Evolutionary conservation across 2,888 invertebrate genomes (phyloP).

Genomic region (Amblyjoppa fuscipennis): DNA sequence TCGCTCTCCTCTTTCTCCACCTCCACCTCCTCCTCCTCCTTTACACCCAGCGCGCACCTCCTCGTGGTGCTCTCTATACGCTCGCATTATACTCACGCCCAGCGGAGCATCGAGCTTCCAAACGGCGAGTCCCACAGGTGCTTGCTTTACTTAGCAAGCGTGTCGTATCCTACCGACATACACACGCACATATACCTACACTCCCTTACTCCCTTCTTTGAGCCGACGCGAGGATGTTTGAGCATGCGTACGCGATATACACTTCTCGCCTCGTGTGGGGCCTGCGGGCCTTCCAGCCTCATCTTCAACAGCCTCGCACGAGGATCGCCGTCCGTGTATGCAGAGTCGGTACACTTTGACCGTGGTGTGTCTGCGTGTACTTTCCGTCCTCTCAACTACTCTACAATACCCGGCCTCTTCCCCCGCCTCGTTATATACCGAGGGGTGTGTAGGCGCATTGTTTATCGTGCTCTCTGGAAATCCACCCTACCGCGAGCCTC

Average conservation of each 20-base stretch:
- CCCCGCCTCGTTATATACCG: constrained; percentile 38
- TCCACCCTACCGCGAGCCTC: constrained; percentile 76
- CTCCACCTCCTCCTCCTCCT: constrained; percentile 47
- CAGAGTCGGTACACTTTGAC: neutral
- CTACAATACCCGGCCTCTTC: constrained; percentile 50
- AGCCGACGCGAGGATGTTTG: constrained; percentile 9
- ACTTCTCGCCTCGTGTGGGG: constrained; percentile 52
- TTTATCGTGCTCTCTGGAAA: constrained; percentile 79
- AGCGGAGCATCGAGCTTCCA: constrained; percentile 56
- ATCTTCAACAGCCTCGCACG: constrained; percentile 45
- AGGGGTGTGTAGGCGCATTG: constrained; percentile 75
- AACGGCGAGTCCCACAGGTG: constrained; percentile 67
- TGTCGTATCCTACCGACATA: constrained; percentile 55
- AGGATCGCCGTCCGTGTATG: neutral
- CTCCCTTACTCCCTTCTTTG: constrained; percentile 7
- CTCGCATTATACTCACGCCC: constrained; percentile 60
- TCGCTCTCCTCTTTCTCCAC: constrained; percentile 34
- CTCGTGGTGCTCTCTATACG: constrained; percentile 33
- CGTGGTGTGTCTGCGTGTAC: neutral
- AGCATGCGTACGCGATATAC: constrained; percentile 47
- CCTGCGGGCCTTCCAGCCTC: constrained; percentile 48
- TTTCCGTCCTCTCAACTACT: constrained; percentile 14
- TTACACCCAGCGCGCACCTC: constrained; percentile 49
- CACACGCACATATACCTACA: constrained; percentile 4
- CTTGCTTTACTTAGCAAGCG: constrained; percentile 69